Conservation (phyloP, 2,113 vertebrate genomes). For the Eptesicus fuscus region DNA sequence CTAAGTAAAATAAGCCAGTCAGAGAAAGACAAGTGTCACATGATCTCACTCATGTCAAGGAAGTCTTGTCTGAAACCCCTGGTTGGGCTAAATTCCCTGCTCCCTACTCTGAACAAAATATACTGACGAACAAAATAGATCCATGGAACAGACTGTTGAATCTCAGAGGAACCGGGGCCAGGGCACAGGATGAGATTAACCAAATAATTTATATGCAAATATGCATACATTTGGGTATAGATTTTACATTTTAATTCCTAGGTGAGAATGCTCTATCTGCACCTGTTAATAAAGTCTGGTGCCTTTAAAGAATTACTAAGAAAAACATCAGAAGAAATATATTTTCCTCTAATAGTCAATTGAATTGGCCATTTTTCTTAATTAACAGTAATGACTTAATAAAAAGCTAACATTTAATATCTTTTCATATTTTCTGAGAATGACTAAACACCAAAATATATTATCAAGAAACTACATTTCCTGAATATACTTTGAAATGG, state of each 20-base stretch:
- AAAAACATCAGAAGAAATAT: neutral
- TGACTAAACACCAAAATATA: neutral
- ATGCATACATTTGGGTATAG: neutral
- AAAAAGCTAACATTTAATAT: neutral
- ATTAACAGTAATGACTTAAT: neutral
- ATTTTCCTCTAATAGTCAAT: neutral
- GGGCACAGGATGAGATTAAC: no score
- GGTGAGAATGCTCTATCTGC: neutral
- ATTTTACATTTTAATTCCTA: constrained; percentile 29
- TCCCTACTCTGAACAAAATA: no score
- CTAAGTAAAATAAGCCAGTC: no score
- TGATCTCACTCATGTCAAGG: no score
- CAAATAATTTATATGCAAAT: no score
- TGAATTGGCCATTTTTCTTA: neutral
- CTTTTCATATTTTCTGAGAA: constrained; percentile 4
- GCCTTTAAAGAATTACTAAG: neutral
- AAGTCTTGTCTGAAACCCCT: no score
- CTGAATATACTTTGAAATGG: neutral
- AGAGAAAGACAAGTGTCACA: no score
- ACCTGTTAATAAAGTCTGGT: neutral
- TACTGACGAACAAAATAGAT: no score
- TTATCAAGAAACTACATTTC: neutral
- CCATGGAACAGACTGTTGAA: neutral
- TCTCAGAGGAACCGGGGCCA: no score
- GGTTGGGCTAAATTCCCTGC: no score